Evolutionary conservation across 2,888 invertebrate species (phyloP).

Genomic region (Cryptosula pallasiana): DNA sequence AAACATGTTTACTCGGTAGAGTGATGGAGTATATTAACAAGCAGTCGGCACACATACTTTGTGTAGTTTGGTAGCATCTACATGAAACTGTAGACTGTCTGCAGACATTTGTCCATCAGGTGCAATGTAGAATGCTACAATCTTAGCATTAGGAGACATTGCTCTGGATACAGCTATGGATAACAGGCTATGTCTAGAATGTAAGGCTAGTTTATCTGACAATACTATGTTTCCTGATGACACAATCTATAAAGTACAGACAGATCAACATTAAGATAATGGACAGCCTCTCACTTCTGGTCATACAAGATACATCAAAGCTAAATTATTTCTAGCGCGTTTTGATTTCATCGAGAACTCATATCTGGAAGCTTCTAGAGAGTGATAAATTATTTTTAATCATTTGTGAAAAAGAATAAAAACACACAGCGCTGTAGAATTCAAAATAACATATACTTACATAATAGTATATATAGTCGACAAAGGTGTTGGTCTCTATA

Average conservation of each 20-base stretch:
- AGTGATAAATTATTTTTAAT: constrained; percentile 52
- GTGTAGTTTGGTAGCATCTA: constrained; percentile 74
- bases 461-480: constrained; percentile 80
- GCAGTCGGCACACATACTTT: constrained; percentile 65
- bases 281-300: no score
- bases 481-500: constrained; percentile 79
- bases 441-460: constrained; percentile 49
- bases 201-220: constrained; percentile 76
- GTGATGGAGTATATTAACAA: no score
- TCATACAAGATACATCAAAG: no score
- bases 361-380: no score
- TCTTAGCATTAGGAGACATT: constrained; percentile 77
- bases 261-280: no score
- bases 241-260: constrained; percentile 59
- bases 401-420: no score
- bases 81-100: constrained; percentile 86
- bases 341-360: no score
- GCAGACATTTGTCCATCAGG: constrained; percentile 74
- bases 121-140: constrained; percentile 74
- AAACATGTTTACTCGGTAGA: no score
- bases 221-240: constrained; percentile 82
- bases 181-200: constrained; percentile 45
- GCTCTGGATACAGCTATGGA: constrained; percentile 55
- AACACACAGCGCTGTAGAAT: no score
- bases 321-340: no score